Evolutionary conservation across 1,140 invertebrate genomes (phyloP).

Genomic region (Venturia canescens): DNA sequence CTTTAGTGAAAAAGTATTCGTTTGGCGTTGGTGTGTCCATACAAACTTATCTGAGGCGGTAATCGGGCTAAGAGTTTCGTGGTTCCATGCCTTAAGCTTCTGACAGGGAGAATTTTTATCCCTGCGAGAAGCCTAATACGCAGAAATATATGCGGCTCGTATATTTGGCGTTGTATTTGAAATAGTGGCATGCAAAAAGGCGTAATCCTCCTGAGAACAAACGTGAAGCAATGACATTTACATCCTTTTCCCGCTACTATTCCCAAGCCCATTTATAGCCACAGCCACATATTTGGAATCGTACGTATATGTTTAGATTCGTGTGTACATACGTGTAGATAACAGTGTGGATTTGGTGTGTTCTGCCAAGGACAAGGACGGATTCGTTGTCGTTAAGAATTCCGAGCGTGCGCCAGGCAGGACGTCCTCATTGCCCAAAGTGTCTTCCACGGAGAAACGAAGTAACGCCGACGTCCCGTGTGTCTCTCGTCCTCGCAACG

Average conservation of each 20-base stretch:
- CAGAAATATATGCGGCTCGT: neutral
- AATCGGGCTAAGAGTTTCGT: neutral
- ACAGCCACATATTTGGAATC: neutral
- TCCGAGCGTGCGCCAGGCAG: slow-evolving; percentile 62
- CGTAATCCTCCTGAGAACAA: neutral
- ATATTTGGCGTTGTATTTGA: neutral
- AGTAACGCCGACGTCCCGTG: slow-evolving; percentile 62
- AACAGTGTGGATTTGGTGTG: slow-evolving; percentile 46
- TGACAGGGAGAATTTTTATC: slow-evolving; percentile 1
- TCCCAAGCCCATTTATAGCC: neutral
- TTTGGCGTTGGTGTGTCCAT: neutral
- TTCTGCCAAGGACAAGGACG: slow-evolving; percentile 59
- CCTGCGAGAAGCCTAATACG: no score
- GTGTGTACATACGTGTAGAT: neutral
- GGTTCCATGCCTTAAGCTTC: slow-evolving; percentile 14
- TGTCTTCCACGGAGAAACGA: slow-evolving; percentile 67
- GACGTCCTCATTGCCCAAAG: slow-evolving; percentile 70
- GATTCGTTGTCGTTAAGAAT: slow-evolving; percentile 69
- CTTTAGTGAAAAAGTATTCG: slow-evolving; percentile 54
- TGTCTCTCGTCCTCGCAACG: slow-evolving; percentile 2
- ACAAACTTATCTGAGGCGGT: neutral
- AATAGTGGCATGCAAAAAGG: neutral
- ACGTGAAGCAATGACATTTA: neutral
- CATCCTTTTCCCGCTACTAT: neutral
- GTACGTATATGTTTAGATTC: neutral